These are phyloP conservation scores for Drosophila elegans DNA, from an alignment of 1,140 invertebrate genomes.

Conservation along the genomic window DNA sequence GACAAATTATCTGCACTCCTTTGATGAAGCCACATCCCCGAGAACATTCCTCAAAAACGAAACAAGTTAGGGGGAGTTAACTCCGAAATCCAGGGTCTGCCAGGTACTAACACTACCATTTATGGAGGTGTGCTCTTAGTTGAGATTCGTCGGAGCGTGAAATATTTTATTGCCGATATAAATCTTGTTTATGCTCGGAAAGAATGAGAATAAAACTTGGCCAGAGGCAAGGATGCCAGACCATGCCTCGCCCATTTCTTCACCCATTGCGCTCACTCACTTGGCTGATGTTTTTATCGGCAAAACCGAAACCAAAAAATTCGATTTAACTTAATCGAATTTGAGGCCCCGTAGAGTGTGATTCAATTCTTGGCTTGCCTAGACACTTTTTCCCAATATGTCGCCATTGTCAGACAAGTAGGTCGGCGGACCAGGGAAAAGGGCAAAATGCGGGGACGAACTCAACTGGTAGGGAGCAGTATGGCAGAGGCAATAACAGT, in stretches of 20 bases:
- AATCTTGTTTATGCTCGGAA: slow-evolving; percentile 64
- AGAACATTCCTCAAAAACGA: slow-evolving; percentile 40
- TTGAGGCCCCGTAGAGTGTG: slow-evolving; percentile 43
- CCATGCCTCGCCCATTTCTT: slow-evolving; percentile 8
- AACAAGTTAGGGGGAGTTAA: slow-evolving; percentile 12
- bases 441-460: not conserved
- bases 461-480: slow-evolving; percentile 27
- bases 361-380: slow-evolving; percentile 61
- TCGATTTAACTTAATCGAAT: slow-evolving; percentile 75
- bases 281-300: slow-evolving; percentile 62
- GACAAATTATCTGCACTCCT: slow-evolving; percentile 45
- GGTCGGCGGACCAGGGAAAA: slow-evolving; percentile 17
- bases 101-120: slow-evolving; percentile 12
- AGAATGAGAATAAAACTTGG: slow-evolving; percentile 17
- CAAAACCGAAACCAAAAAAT: slow-evolving; percentile 64
- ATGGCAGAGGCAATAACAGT: slow-evolving; percentile 50
- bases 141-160: slow-evolving; percentile 58
- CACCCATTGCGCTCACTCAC: slow-evolving; percentile 27
- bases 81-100: not conserved
- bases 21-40: slow-evolving; percentile 40
- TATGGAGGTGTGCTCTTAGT: slow-evolving; percentile 45
- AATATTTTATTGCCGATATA: slow-evolving; percentile 75
- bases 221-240: slow-evolving; percentile 24
- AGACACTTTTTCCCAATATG: slow-evolving; percentile 70
- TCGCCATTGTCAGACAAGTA: slow-evolving; percentile 47